Base-by-base conservation (phyloP, 1,140 invertebrate genomes). In the Megalonaias nervosa region DNA sequence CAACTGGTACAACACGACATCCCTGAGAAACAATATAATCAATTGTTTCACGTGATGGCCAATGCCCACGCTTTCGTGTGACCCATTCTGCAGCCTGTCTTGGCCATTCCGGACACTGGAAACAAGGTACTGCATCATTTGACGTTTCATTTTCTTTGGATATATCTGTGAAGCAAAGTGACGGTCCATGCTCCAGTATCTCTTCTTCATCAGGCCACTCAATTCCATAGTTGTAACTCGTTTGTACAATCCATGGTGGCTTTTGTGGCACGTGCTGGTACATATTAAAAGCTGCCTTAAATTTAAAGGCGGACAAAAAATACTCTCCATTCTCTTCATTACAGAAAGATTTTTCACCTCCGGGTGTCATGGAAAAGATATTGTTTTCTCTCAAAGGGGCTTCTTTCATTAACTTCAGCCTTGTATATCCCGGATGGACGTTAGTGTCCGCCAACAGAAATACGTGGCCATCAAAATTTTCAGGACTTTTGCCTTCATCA, bases 101-200 rank as follows among this genome's bases (percentile, higher is more conserved):
- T 38, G 71, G 71, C 71, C 71, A 74, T 66, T 66, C 23, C 6
- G n/a, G 62, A 59, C 62, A 66, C 21, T 74, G 70, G n/a, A 71
- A 71, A 64, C 70, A 71, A 55, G 70, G 70, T 19, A 71, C 70
- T 15, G 70, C 21, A 71, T 71, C 70, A 71, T 71, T 59, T 11
- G 58, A 23, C 6, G 70, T 59, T 58, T 48, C 38, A 48, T 71
- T 60, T 71, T 71, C 70, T 55, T 71, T 71, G 48, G 70, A 62
- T 48, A 61, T 61, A 21, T 71, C 70, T 17, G 70, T 23, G 58
- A 71, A 71, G 21, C 70, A 71, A 17, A 71, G 70, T 19, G 70
- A 71, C 2, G 70, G 70, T 23, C 70, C 70, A 21, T 71, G 70
- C 9, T 71, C 70, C 12, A 71, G 31, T 16, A 71, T 71, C 64